Evolutionary conservation across 1,140 invertebrate genomes (phyloP), one percentile per base, ranked within the genome.

Genomic region (Stegodyphus dumicola): DNA sequence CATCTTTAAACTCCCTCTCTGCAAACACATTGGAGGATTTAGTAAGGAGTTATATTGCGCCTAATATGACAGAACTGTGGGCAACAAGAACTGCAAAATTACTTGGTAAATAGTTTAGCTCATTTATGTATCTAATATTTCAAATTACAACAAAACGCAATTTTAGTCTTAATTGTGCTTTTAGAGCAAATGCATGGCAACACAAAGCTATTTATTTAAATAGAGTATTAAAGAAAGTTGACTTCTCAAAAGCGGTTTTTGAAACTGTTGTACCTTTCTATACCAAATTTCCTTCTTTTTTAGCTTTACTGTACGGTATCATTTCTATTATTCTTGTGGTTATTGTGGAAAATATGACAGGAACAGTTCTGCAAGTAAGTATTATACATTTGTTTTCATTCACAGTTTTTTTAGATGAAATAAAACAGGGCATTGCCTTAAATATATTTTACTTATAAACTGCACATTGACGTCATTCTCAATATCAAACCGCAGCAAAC

Each of bases 61-160:
- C 76, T 6, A 79, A 86, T 54, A 86, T 86, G 76, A 78, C 7
- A 54, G 85, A 86, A 54, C 10, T 74, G 9, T 53, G 33, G 69
- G 85, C 85, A 56, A 86, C 85, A 4, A 86, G 85, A 52, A 74
- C 53, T 48, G 77, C 85, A 4, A 86, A 86, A 74, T 53, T 86
- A 48, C 70, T 86, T 6, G 85, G 85, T 86, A 86, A 78, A 33
- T 33, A 33, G 33, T 33, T 33, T 33, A 33, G 33, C 33, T 33
- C 3, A 10, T 13, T 13, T 13, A 13, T 64, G 11, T 13, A 7
- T 64, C n/a, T 7, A 64, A 64, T 9, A 64, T 13, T 13, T 7
- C n/a, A 13, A 64, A 64, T 13, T 13, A 64, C n/a, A 13, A 64
- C 4, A 6, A 64, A 6, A 17, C 0, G 11, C 9, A 13, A 17